A percentile compares a stretch with the other conserved stretches of the same genome.
These are phyloP conservation scores for Polydrusus cervinus DNA, from an alignment of 2,888 invertebrate species.

Conservation along the genomic window DNA sequence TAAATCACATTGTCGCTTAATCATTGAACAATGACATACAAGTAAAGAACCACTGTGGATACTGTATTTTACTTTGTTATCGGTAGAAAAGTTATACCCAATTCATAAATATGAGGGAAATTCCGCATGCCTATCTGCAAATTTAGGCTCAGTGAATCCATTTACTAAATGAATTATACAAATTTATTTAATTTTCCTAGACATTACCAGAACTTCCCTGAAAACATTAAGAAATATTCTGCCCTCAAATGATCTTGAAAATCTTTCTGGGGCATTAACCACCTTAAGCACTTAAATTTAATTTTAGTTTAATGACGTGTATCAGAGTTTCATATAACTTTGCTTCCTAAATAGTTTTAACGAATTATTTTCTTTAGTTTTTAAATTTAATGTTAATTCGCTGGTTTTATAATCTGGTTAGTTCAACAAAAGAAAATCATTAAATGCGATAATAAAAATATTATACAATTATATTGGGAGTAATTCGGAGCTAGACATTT, in stretches of 20 bases:
- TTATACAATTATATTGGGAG: too few relatives aligned
- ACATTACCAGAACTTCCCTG: background rate
- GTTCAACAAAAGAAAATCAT: too few relatives aligned
- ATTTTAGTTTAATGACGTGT: background rate
- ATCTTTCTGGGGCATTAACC: constrained; percentile 1
- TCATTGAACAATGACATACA: too few relatives aligned
- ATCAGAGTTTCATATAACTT: background rate
- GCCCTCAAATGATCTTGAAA: constrained; percentile 1
- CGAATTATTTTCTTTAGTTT: background rate
- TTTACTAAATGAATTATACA: constrained; percentile 1
- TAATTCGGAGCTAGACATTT: too few relatives aligned
- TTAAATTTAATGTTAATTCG: too few relatives aligned
- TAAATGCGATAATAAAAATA: too few relatives aligned
- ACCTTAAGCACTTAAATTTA: constrained; percentile 2
- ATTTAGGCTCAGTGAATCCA: background rate
- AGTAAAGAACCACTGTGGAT: too few relatives aligned
- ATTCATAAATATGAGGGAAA: background rate
- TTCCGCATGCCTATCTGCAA: background rate
- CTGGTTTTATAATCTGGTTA: too few relatives aligned
- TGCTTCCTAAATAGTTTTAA: background rate
- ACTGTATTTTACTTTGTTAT: too few relatives aligned
- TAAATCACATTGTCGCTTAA: too few relatives aligned
- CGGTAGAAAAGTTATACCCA: too few relatives aligned
- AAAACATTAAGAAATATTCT: background rate
- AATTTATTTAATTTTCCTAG: constrained; percentile 5